A percentile compares a stretch with the other conserved stretches of the same genome.
Conservation (phyloP, 2,113 vertebrate species). For the Excalfactoria chinensis region DNA sequence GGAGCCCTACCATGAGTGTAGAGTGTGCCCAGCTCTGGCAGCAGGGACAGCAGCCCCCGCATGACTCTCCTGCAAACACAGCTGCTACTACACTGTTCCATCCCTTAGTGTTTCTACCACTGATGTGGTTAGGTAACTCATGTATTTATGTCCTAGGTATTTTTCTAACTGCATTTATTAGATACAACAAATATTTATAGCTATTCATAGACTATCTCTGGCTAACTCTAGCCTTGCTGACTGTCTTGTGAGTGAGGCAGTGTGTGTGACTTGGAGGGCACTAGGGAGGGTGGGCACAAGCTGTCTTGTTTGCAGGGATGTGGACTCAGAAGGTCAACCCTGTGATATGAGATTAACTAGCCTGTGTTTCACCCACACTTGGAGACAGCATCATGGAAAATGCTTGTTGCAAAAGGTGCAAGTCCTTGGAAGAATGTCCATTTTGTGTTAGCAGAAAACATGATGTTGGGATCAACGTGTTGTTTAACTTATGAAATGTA, state of each 20-base stretch:
- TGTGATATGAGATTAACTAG: not conserved
- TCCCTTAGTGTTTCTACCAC: not conserved
- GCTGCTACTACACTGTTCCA: not conserved
- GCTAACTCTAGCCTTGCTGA: not conserved
- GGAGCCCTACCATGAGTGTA: accelerated
- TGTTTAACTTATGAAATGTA: not conserved
- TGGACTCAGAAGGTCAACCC: not conserved
- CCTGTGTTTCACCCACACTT: not conserved
- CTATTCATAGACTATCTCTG: not conserved
- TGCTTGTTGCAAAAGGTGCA: not conserved
- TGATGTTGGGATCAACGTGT: not conserved
- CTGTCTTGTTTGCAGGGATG: not conserved
- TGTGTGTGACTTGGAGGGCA: not conserved
- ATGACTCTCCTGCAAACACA: not conserved
- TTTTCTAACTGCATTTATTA: not conserved
- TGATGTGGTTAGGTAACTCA: not conserved
- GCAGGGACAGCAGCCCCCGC: not conserved
- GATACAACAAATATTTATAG: not conserved
- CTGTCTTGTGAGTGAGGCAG: not conserved
- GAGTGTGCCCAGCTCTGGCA: accelerated
- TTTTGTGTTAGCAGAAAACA: not conserved
- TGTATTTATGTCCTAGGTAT: accelerated
- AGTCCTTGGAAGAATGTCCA: not conserved
- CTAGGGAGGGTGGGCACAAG: too few species aligned
- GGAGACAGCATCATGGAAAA: not conserved